Conservation (phyloP, 2,888 invertebrate genomes). For the Galeruca laticollis region DNA sequence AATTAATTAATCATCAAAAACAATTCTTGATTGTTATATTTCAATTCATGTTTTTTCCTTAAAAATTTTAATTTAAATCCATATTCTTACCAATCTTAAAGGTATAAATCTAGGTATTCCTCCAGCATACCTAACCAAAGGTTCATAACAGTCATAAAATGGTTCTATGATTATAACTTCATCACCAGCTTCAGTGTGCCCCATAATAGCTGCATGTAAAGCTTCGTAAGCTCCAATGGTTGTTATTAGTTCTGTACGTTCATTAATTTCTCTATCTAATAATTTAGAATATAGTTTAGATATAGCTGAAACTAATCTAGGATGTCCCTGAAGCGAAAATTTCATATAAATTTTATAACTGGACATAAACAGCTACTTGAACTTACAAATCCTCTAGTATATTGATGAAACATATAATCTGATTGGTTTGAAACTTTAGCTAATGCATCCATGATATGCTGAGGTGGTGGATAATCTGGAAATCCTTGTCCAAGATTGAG, state of each 20-base stretch:
- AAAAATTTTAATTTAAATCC: neutral
- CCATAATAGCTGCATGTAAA: slow-evolving; percentile 81
- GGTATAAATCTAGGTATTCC: slow-evolving; percentile 90
- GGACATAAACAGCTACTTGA: neutral
- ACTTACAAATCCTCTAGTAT: slow-evolving; percentile 92
- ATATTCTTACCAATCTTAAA: slow-evolving; percentile 72
- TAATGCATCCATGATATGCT: slow-evolving; percentile 83
- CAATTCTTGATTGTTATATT: no score
- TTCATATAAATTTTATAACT: slow-evolving; percentile 6
- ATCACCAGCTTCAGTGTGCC: slow-evolving; percentile 85
- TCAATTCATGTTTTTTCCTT: no score
- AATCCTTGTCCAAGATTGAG: slow-evolving; percentile 96
- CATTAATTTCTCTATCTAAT: slow-evolving; percentile 81
- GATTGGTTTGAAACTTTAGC: slow-evolving; percentile 75
- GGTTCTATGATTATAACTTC: slow-evolving; percentile 98
- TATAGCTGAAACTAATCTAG: slow-evolving; percentile 86
- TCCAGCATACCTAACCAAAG: slow-evolving; percentile 91
- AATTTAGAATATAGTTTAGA: slow-evolving; percentile 87
- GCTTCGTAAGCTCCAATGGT: slow-evolving; percentile 96
- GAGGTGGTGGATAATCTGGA: slow-evolving; percentile 91
- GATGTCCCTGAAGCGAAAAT: slow-evolving; percentile 82
- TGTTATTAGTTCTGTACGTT: slow-evolving; percentile 87
- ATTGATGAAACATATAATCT: slow-evolving; percentile 88
- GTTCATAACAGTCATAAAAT: slow-evolving; percentile 97
- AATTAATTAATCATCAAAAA: no score